Percentiles rank a stretch among this genome's conserved stretches.
These are phyloP conservation scores for Peromyscus nudipes DNA, from an alignment of 2,797 vertebrate genomes.

Conservation along the genomic window DNA sequence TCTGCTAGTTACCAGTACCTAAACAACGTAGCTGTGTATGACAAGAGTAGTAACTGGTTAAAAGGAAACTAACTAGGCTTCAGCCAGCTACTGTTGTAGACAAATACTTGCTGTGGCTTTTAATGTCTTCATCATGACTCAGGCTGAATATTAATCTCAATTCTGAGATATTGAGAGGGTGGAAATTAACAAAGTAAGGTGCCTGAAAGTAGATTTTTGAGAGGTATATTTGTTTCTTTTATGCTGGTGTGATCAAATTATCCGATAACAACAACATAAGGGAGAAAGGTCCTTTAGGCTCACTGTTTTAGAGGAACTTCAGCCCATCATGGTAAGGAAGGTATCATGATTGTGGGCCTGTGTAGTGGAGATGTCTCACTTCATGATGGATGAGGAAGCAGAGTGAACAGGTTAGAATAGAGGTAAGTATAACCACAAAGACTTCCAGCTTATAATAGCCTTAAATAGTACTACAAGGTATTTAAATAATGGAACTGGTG, in stretches of 20 bases:
- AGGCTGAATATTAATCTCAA: background rate
- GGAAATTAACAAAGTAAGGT: background rate
- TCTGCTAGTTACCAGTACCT: background rate
- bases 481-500: background rate
- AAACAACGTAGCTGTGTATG: constrained; percentile 47
- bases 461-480: background rate
- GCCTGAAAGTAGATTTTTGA: background rate
- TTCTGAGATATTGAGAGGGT: background rate
- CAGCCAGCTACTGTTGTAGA: constrained; percentile 36
- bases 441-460: background rate
- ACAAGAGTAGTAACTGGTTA: background rate
- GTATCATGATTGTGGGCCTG: too few species aligned
- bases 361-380: background rate
- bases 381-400: background rate
- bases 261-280: background rate
- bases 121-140: background rate
- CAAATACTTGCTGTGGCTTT: background rate
- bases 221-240: background rate
- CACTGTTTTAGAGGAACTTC: background rate
- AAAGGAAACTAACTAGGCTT: constrained; percentile 14
- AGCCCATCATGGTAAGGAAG: background rate
- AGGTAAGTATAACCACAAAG: background rate
- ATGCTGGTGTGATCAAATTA: background rate
- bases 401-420: background rate
- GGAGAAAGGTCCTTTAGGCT: background rate